Conservation (phyloP, 2,888 invertebrate species). For the Norana najaformis region DNA sequence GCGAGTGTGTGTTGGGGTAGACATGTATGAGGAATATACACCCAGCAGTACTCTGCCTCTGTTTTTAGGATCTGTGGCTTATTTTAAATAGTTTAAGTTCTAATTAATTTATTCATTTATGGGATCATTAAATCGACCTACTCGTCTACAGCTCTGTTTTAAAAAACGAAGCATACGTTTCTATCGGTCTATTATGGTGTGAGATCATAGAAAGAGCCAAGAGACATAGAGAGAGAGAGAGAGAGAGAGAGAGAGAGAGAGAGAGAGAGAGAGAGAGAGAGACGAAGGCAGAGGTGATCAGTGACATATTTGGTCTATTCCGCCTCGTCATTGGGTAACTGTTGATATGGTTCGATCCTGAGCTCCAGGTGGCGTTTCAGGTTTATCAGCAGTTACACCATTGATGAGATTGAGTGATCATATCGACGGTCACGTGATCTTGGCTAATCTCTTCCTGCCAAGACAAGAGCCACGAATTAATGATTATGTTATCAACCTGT, state of each 20-base stretch:
- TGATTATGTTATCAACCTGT: background rate
- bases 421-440: background rate
- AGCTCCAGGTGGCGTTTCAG: background rate
- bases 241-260: background rate
- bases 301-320: background rate
- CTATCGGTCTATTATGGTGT: no score
- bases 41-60: background rate
- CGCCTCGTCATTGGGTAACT: conserved; percentile 21
- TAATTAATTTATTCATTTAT: background rate
- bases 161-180: background rate
- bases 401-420: conserved; percentile 21
- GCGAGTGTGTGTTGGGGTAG: background rate
- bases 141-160: background rate
- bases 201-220: background rate
- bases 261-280: background rate
- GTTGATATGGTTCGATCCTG: conserved; percentile 15
- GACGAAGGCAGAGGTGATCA: background rate
- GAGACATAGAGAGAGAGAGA: background rate
- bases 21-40: background rate
- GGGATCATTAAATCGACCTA: background rate
- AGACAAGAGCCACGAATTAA: background rate
- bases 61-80: background rate
- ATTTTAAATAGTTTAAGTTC: background rate
- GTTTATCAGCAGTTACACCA: conserved; percentile 25
- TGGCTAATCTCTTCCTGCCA: background rate